These are phyloP conservation scores for Linnaemya tessellans DNA, from an alignment of 2,888 invertebrate genomes.

Conservation along the genomic window DNA sequence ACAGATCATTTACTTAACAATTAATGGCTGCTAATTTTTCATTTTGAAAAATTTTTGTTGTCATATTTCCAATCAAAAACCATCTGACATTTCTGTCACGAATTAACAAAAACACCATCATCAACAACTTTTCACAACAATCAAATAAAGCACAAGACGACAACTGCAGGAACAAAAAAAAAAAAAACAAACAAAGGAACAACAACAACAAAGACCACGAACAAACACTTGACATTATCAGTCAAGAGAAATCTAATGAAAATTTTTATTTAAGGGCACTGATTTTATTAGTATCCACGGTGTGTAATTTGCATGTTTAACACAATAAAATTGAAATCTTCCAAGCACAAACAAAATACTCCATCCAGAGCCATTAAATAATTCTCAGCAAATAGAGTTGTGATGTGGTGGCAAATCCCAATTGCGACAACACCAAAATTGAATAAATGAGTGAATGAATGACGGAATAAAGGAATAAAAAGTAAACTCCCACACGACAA, in stretches of 20 bases:
- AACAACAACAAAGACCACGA: slow-evolving; percentile 13
- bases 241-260: slow-evolving; percentile 65
- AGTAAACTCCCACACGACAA: slow-evolving; percentile 69
- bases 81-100: slow-evolving; percentile 74
- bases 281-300: slow-evolving; percentile 78
- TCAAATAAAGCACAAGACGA: slow-evolving; percentile 3
- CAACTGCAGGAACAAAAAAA: background rate
- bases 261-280: slow-evolving; percentile 35
- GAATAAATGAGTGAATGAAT: slow-evolving; percentile 44
- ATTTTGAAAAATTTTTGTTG: slow-evolving; percentile 42
- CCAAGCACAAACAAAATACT: slow-evolving; percentile 43
- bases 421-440: slow-evolving; percentile 74
- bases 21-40: slow-evolving; percentile 57
- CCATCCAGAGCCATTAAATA: slow-evolving; percentile 1
- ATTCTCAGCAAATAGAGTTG: slow-evolving; percentile 7
- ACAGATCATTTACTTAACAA: slow-evolving; percentile 61
- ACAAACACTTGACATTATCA: slow-evolving; percentile 71
- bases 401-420: slow-evolving; percentile 62
- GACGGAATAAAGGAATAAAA: slow-evolving; percentile 32
- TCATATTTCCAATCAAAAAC: slow-evolving; percentile 55
- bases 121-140: slow-evolving; percentile 68
- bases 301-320: slow-evolving; percentile 81
- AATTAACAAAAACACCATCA: slow-evolving; percentile 70
- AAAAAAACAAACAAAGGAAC: too few relatives aligned
- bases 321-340: slow-evolving; percentile 74